A percentile compares a stretch with the other conserved stretches of the same genome.
phyloP scores from a whole-genome alignment of 2,113 vertebrate species.

The Anser brachyrhynchus region DNA sequence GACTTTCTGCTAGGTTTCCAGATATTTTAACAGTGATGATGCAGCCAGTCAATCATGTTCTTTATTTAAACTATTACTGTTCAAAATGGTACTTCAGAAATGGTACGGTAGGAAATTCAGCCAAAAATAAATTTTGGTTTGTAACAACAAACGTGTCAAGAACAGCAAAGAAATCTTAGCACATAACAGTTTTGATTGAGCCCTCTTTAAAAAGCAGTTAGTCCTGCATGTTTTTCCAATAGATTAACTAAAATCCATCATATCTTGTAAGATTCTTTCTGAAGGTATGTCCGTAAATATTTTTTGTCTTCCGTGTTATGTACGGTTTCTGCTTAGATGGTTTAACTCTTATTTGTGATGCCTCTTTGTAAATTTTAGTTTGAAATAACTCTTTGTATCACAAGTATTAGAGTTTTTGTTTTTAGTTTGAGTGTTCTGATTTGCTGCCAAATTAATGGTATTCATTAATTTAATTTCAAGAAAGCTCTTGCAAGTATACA shows the following conservation, averaged over 20 bases:
- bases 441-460: neutral
- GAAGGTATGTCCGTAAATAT: fast-evolving
- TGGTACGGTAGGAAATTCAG: neutral
- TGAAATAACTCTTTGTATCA: neutral
- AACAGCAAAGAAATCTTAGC: neutral
- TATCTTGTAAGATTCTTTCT: neutral
- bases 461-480: neutral
- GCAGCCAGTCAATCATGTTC: neutral
- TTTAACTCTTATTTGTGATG: neutral
- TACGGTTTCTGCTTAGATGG: too few relatives aligned
- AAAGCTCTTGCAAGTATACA: neutral
- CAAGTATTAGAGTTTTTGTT: neutral
- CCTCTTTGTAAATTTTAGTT: neutral
- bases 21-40: neutral
- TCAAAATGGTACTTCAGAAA: neutral
- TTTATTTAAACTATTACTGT: neutral
- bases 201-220: neutral
- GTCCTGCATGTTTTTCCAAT: neutral
- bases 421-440: neutral
- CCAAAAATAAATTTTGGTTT: neutral
- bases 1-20: neutral
- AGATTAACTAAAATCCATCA: neutral
- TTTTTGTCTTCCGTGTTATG: neutral
- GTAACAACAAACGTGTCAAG: neutral
- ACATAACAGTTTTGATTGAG: neutral